phyloP scores from a whole-genome alignment of 2,113 vertebrate species.

The Pelodiscus sinensis region DNA sequence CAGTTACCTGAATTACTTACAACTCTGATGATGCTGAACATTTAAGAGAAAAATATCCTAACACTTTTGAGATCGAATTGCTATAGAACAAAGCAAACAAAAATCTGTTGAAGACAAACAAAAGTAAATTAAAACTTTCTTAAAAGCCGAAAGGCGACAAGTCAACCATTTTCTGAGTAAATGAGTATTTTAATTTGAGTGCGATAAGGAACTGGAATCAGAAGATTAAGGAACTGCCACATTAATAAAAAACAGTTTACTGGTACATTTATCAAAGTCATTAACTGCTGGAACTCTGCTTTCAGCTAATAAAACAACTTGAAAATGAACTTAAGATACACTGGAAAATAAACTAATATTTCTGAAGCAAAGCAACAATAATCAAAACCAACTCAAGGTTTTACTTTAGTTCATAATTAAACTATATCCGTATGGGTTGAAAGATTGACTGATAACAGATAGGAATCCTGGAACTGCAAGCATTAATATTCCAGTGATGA shows the following conservation, averaged over 20 bases:
- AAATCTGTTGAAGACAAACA: background rate
- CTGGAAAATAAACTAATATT: background rate
- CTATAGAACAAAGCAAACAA: background rate
- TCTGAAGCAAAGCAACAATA: background rate
- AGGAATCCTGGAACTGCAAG: background rate
- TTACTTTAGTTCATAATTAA: background rate
- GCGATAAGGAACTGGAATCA: background rate
- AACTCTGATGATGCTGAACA: background rate
- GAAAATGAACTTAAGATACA: background rate
- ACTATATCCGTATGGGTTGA: background rate
- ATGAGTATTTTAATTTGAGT: background rate
- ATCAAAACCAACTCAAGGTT: background rate
- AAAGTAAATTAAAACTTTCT: background rate
- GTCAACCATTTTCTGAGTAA: background rate
- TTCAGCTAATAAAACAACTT: fast-evolving
- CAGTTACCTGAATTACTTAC: background rate
- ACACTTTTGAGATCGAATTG: background rate
- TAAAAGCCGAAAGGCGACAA: background rate
- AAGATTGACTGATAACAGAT: background rate
- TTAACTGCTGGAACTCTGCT: background rate
- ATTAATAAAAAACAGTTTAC: background rate
- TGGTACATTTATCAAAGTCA: background rate
- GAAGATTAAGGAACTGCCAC: background rate
- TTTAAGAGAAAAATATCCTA: background rate
- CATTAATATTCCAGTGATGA: background rate